Evolutionary conservation across 2,797 vertebrate genomes (phyloP).

Genomic region (Etheostoma nigrum): DNA sequence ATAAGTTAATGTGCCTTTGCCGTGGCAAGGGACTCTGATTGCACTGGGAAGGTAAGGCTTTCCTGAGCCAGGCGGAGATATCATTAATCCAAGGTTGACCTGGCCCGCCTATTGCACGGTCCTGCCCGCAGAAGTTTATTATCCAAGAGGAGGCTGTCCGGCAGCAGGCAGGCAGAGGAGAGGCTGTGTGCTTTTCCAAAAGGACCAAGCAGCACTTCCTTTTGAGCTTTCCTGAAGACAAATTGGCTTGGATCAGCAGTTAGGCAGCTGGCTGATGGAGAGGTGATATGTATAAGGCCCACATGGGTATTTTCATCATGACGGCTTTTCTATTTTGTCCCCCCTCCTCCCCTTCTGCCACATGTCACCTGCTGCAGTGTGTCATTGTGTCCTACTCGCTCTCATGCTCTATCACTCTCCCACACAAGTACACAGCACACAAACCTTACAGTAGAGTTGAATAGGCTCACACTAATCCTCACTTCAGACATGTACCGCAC

Average conservation of each 20-base stretch:
- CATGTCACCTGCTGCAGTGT: slow-evolving; percentile 70
- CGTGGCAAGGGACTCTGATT: slow-evolving; percentile 65
- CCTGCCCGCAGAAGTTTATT: slow-evolving; percentile 68
- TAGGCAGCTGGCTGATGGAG: slow-evolving; percentile 76
- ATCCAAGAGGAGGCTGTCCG: slow-evolving; percentile 57
- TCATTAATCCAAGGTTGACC: slow-evolving; percentile 82
- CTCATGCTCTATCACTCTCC: slow-evolving; percentile 58
- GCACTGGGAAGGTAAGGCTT: slow-evolving; percentile 63
- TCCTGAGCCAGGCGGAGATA: slow-evolving; percentile 64
- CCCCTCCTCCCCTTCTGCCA: slow-evolving; percentile 20
- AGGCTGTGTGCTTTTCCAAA: slow-evolving; percentile 56
- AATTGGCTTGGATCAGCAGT: slow-evolving; percentile 75
- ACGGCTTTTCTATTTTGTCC: slow-evolving; percentile 44
- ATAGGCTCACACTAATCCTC: slow-evolving; percentile 66
- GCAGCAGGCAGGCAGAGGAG: slow-evolving; percentile 43
- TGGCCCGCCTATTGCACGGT: slow-evolving; percentile 39
- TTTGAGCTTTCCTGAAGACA: slow-evolving; percentile 71
- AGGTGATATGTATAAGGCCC: slow-evolving; percentile 67
- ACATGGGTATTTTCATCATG: slow-evolving; percentile 71
- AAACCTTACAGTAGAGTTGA: slow-evolving; percentile 43
- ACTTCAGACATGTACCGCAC: slow-evolving; percentile 48
- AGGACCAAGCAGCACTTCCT: slow-evolving; percentile 63
- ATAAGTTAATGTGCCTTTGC: slow-evolving; percentile 77
- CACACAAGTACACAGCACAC: slow-evolving; percentile 49
- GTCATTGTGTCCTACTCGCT: slow-evolving; percentile 58